Base-by-base conservation (phyloP, 2,113 vertebrate genomes). In the Ptyas mucosa region DNA sequence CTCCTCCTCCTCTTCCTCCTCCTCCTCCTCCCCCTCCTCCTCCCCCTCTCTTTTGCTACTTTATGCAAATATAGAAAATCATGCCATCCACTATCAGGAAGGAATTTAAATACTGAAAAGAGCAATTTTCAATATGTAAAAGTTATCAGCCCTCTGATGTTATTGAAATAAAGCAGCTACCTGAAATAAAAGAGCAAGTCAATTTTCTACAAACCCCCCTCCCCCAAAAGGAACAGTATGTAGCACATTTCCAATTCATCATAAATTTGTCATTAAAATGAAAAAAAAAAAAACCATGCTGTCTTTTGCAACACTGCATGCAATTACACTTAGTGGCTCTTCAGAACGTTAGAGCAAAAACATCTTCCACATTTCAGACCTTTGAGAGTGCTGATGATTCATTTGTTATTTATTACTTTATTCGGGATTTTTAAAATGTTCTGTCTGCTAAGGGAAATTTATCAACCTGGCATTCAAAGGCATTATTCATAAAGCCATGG, bases 101-200 rank as follows among this genome's bases (percentile, higher is more conserved):
- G 49, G 26, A 86, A 15, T 55, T 52, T 26, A 93, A 9, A 23
- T 88, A 1, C n/a, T 57, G 92, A 0, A 69, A 0, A 23, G 69
- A 3, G 0, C 49, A 92, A 92, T 86, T 89, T 91, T 89, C 69
- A 93, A 5, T 29, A 89, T 26, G 43, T 92, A 93, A 93, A 26
- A 85, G 85, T 89, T 93, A 94, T 8, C 18, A 91, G 58, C 64
- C 39, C 18, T 89, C 3, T 5, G 91, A 92, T 89, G 49, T 54
- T 91, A 89, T 64, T 91, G 90, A 94, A 94, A 93, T 91, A 89
- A 93, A 93, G 18, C 89, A 86, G 5, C 14, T 90, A 93, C 91
- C 11, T 15, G 2, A 3, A 29, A 55, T 9, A 46, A 94, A 96
- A 94, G 3, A 88, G 20, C 26, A 92, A 18, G 51, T 46, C 23